Base-by-base conservation (phyloP, 1,140 invertebrate species). In the Drosophila truncata region DNA sequence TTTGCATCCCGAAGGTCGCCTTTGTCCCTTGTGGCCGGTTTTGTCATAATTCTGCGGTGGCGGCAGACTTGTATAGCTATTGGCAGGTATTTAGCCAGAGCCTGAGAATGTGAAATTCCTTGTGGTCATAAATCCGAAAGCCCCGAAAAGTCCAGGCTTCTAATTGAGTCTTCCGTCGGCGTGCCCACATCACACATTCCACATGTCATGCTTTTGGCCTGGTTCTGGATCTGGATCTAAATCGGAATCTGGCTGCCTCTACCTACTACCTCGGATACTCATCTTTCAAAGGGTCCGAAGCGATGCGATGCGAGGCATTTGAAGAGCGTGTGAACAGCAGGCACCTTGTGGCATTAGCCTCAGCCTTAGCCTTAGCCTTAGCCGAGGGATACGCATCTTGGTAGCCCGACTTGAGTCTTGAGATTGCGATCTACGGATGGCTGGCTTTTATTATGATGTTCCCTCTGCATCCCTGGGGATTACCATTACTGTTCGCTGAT, bases 81-180 rank as follows among this genome's bases (percentile, higher is more conserved):
- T 90, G 85, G 81, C 85, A 90, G 85, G 65, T 90, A 90, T 90
- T 90, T 90, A 90, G 78, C 65, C 67, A 29, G 63, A 49, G 42
- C 55, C 47, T 63, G 42, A 39, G 71, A 84, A 81, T 73, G 78
- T 82, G 81, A 82, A 90, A 90, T 85, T 90, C 85, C 81, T 85
- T 57, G 71, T 66, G 85, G 74, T 80, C 85, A 84, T 90, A 90
- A 90, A 90, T 90, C 85, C 78, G 52, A 55, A 55, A 55, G 52
- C 52, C 63, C 79, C 64, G 42, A 72, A 82, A 72, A 77, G 84
- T 54, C 73, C 42, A 55, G 37, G 55, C 81, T 74, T 82, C 85
- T 90, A 90, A 90, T 90, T 90, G 85, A 90, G 85, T 90, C 85
- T 90, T 90, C 86, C 85, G 85, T 52, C 71, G 65, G 75, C 58